Evolutionary conservation across 2,113 vertebrate genomes (phyloP).

Genomic region (Athene noctua): DNA sequence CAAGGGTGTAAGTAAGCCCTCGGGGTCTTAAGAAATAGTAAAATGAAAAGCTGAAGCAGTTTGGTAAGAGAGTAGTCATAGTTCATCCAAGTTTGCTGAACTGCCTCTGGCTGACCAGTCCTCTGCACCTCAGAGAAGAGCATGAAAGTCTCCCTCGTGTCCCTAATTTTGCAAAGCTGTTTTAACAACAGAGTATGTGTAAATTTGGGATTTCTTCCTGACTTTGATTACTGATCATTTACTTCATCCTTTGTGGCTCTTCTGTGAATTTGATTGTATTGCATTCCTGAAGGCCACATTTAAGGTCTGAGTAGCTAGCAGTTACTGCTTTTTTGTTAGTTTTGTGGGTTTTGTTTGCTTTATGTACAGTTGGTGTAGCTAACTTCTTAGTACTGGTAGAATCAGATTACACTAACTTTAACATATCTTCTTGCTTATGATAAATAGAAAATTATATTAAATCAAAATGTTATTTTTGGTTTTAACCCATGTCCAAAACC

Average conservation of each 20-base stretch:
- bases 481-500: neutral
- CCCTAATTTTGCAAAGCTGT: conserved; percentile 37
- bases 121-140: neutral
- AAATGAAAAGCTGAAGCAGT: neutral
- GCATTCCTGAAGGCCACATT: neutral
- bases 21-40: neutral
- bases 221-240: neutral
- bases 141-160: neutral
- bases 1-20: neutral
- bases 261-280: neutral
- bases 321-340: neutral
- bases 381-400: neutral
- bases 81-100: neutral
- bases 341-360: neutral
- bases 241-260: neutral
- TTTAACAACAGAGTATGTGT: neutral
- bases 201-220: neutral
- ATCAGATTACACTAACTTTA: neutral
- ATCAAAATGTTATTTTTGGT: neutral
- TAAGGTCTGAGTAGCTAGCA: neutral
- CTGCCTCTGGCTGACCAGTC: neutral
- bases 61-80: neutral
- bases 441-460: neutral
- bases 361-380: neutral
- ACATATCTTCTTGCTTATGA: neutral